Conservation (phyloP, 2,113 vertebrate species). For the Pseudorectes ferrugineus region DNA sequence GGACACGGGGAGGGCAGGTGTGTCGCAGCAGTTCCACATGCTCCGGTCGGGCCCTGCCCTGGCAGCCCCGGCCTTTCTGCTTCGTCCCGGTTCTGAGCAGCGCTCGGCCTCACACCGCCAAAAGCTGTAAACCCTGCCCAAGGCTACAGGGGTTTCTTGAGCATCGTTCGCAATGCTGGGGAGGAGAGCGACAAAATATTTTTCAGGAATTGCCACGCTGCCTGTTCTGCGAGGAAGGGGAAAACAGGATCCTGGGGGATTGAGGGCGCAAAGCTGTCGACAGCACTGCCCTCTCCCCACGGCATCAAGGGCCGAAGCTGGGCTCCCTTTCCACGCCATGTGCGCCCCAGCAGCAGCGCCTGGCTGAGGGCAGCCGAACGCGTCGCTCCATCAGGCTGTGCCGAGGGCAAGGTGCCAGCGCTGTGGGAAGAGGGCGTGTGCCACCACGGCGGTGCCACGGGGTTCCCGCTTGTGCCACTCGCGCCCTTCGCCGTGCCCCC, state of each 20-base stretch:
- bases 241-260: accelerated
- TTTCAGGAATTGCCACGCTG: neutral
- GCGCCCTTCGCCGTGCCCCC: accelerated
- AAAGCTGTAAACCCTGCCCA: neutral
- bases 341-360: accelerated
- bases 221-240: neutral
- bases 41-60: neutral
- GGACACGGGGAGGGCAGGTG: neutral
- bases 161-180: too few relatives aligned
- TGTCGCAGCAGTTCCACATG: too few relatives aligned
- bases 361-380: accelerated
- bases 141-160: neutral
- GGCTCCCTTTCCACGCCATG: accelerated
- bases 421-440: accelerated
- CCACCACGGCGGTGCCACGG: accelerated
- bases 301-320: accelerated
- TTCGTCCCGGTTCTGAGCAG: neutral
- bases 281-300: neutral
- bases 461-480: accelerated
- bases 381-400: accelerated
- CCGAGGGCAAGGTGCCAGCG: neutral
- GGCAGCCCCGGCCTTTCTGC: too few relatives aligned
- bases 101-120: accelerated
- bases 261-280: accelerated
- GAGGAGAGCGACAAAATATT: neutral